These are phyloP conservation scores for Zeus faber DNA, from an alignment of 2,113 vertebrate species.

Conservation along the genomic window DNA sequence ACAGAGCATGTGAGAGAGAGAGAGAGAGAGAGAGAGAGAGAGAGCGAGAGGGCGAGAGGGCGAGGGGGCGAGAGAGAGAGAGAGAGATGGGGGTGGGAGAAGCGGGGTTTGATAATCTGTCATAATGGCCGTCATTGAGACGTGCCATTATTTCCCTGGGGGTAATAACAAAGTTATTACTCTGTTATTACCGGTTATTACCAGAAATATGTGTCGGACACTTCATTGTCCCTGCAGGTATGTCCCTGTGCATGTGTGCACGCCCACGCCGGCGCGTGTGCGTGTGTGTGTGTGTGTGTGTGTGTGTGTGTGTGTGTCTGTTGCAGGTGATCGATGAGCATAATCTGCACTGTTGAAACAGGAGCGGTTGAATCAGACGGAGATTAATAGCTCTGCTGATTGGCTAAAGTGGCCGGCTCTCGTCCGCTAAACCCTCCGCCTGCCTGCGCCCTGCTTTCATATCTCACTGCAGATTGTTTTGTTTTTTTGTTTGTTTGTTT, in stretches of 20 bases:
- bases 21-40: not conserved
- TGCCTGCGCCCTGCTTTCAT: no score
- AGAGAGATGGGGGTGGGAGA: no score
- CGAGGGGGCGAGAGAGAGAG: not conserved
- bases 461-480: no score
- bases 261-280: not conserved
- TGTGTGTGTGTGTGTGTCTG: constrained; percentile 1
- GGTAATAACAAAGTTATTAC: no score
- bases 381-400: constrained; percentile 53
- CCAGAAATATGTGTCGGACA: no score
- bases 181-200: no score
- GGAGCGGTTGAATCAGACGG: constrained; percentile 35
- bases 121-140: no score
- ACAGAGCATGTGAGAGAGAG: not conserved
- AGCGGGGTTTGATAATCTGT: no score
- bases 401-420: constrained; percentile 48
- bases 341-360: constrained; percentile 48
- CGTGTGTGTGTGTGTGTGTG: constrained; percentile 12
- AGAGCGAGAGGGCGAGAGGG: not conserved
- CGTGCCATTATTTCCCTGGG: no score
- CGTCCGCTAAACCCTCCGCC: no score
- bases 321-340: constrained; percentile 55
- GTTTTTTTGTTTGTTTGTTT: no score
- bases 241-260: constrained; percentile 1
- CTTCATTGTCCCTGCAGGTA: no score